These are phyloP conservation scores for Lycophotia porphyrea DNA, from an alignment of 2,888 invertebrate genomes.

Conservation along the genomic window DNA sequence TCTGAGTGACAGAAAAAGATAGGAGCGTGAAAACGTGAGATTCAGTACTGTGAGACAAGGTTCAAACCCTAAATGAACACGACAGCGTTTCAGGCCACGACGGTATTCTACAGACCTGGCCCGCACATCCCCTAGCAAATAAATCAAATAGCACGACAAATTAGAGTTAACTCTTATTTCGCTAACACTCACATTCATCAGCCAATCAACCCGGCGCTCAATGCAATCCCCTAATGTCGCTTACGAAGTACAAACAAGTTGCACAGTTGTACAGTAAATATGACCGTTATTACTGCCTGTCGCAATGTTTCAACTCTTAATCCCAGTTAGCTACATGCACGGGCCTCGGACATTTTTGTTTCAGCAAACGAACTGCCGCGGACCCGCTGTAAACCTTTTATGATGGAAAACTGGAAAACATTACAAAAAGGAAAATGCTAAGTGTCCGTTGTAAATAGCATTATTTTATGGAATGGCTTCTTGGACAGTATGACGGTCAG, in stretches of 20 bases:
- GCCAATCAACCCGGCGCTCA: constrained; percentile 13
- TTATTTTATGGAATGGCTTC: constrained; percentile 40
- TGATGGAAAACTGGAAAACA: constrained; percentile 66
- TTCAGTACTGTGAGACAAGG: too few relatives aligned
- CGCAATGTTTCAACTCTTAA: constrained; percentile 72
- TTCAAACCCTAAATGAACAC: not conserved
- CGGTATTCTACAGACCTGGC: not conserved
- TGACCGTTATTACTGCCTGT: constrained; percentile 54
- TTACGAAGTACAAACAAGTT: constrained; percentile 41
- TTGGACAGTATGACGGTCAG: constrained; percentile 29
- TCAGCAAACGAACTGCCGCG: constrained; percentile 65
- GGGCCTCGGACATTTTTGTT: constrained; percentile 65
- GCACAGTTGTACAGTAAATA: constrained; percentile 59
- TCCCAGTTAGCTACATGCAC: constrained; percentile 66
- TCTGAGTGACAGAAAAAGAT: too few relatives aligned
- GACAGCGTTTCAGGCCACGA: not conserved
- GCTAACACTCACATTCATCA: not conserved
- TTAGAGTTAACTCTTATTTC: not conserved
- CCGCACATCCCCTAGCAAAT: not conserved
- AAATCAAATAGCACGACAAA: not conserved
- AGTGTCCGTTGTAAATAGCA: constrained; percentile 57
- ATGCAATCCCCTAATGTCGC: constrained; percentile 38
- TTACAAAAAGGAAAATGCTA: constrained; percentile 59
- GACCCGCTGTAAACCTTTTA: constrained; percentile 64
- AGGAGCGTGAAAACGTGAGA: too few relatives aligned